These are phyloP conservation scores for Menidia beryllina DNA, from an alignment of 2,113 vertebrate species.

Conservation along the genomic window DNA sequence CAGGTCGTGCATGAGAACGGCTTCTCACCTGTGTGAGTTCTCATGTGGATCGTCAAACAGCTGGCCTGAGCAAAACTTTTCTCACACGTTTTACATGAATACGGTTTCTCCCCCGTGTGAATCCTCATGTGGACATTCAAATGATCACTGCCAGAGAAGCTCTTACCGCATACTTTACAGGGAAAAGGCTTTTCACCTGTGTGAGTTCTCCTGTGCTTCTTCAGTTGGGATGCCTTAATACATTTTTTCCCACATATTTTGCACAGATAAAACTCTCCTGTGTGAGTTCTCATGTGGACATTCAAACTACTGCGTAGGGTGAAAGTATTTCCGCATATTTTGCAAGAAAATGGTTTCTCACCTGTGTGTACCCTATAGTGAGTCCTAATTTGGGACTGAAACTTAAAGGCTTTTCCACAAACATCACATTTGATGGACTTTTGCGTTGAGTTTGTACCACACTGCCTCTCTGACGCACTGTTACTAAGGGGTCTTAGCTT, in stretches of 20 bases:
- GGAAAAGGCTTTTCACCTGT: neutral
- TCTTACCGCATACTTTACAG: neutral
- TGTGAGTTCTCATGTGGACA: neutral
- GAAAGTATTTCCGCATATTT: neutral
- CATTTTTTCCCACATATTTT: neutral
- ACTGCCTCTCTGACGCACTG: neutral
- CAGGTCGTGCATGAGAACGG: neutral
- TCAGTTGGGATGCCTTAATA: neutral
- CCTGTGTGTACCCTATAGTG: neutral
- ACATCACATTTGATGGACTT: neutral
- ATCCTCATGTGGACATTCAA: neutral
- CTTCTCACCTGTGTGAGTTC: neutral
- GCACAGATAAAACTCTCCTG: neutral
- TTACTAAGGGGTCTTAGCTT: fast-evolving
- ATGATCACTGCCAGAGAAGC: neutral
- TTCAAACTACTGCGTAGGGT: neutral
- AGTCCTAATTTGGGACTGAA: too few relatives aligned
- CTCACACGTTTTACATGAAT: neutral
- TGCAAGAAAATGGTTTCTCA: neutral
- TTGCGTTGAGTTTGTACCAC: neutral
- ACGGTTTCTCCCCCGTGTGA: neutral
- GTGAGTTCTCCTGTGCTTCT: neutral
- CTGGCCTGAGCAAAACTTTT: neutral
- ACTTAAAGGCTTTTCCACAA: neutral
- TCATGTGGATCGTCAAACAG: neutral